Evolutionary conservation across 2,113 vertebrate genomes (phyloP), one percentile per base, ranked within the genome.

Genomic region (Trogon melanurus): DNA sequence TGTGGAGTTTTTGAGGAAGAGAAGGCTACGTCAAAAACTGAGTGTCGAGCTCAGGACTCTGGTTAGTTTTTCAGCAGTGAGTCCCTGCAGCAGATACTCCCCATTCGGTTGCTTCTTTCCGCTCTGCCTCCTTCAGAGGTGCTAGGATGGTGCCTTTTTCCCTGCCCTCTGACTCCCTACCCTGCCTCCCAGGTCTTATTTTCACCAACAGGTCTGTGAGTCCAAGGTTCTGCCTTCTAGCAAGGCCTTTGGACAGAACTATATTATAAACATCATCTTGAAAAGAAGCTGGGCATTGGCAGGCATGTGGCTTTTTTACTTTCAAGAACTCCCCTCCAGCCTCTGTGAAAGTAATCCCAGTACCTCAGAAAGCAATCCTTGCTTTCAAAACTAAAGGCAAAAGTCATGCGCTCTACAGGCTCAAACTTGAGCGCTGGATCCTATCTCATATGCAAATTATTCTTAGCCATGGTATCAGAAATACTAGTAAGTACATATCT

Each of bases 401-500:
- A 91, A 72, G 48, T 57, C 66, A 60, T 36, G 30, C 60, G 41
- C n/a, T 62, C 20, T 75, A 38, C 89, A 89, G 74, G 93, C 30
- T 29, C 22, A 25, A 79, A 78, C 85, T 65, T 79, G 91, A 81
- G 8, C 47, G n/a, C 62, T 76, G 70, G 36, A 65, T 91, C 62
- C 62, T 82, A 30, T 83, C 78, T 89, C 50, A 54, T 29, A 74
- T 50, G 66, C 53, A 94, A 89, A 92, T 79, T 82, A 69, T 69
- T 72, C 70, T 69, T 82, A 75, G 58, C 15, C 56, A 38, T 79
- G 23, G 8, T 95, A 81, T 89, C 89, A 94, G 80, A 81, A 94
- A 53, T 53, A 71, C 34, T 32, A 26, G 32, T 41, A 51, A 91
- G 65, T 32, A 34, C 29, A 3, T 70, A 56, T 38, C 53, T 84